These are phyloP conservation scores for Cranoglanis bouderius DNA, from an alignment of 2,113 vertebrate genomes.

Conservation along the genomic window DNA sequence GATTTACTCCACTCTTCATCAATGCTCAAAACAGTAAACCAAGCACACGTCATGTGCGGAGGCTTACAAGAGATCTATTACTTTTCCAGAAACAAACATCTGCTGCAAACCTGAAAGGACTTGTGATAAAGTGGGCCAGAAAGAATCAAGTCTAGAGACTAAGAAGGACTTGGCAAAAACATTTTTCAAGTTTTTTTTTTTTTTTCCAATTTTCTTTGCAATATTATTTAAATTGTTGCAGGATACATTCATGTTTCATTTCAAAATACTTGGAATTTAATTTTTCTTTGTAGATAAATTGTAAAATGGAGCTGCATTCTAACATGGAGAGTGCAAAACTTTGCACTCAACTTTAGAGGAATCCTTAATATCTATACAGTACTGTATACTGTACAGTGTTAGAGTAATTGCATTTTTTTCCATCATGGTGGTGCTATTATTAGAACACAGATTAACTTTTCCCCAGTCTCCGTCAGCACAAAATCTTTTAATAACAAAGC, in stretches of 20 bases:
- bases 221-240: neutral
- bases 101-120: conserved; percentile 22
- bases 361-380: neutral
- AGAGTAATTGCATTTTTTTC: neutral
- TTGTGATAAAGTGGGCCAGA: conserved; percentile 4
- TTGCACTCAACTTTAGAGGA: neutral
- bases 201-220: neutral
- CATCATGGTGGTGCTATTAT: neutral
- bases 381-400: neutral
- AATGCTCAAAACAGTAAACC: neutral
- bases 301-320: neutral
- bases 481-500: conserved; percentile 35
- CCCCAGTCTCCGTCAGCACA: conserved; percentile 12
- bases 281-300: neutral
- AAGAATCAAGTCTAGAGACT: neutral
- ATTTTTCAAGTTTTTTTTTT: neutral
- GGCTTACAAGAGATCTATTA: neutral
- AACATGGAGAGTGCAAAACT: neutral
- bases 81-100: conserved; percentile 14
- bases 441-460: conserved; percentile 18
- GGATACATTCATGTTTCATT: neutral
- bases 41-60: neutral
- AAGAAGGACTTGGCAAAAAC: neutral
- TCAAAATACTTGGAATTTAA: neutral
- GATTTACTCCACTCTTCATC: neutral